Evolutionary conservation across 2,113 vertebrate species (phyloP).

Genomic region (human (Homo sapiens)): DNA sequence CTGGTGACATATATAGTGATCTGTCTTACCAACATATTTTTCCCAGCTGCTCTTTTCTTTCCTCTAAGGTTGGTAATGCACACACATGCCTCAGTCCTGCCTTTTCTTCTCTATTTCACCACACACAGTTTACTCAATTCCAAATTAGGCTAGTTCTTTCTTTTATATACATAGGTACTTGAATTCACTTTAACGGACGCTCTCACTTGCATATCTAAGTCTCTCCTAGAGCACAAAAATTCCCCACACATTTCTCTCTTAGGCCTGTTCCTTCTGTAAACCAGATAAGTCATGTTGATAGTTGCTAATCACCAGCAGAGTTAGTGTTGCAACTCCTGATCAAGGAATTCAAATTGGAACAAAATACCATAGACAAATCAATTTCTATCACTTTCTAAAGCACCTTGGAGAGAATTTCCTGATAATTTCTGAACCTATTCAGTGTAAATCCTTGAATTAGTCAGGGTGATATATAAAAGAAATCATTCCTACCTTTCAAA

Average conservation of each 20-base stretch:
- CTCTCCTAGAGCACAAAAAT: neutral
- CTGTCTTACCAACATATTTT: slow-evolving; percentile 53
- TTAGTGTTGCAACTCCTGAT: neutral
- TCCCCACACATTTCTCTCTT: neutral
- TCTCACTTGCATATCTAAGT: neutral
- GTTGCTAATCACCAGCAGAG: neutral
- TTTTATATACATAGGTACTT: neutral
- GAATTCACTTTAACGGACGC: neutral
- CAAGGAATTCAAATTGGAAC: neutral
- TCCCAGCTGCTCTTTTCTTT: slow-evolving; percentile 29
- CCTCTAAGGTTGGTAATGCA: neutral
- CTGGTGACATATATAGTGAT: slow-evolving; percentile 54
- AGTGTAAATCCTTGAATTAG: neutral
- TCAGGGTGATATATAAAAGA: neutral
- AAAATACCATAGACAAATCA: neutral
- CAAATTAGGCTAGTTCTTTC: neutral
- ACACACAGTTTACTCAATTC: neutral
- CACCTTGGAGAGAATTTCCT: neutral
- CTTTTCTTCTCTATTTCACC: neutral
- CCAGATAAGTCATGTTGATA: neutral
- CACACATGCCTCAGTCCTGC: neutral
- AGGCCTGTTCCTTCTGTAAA: neutral
- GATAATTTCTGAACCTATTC: neutral
- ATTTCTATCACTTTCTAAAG: neutral
- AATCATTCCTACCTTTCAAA: neutral